These are phyloP conservation scores for Anneissia japonica DNA, from an alignment of 35 echinoderm and acorn worm genomes.

Conservation along the genomic window DNA sequence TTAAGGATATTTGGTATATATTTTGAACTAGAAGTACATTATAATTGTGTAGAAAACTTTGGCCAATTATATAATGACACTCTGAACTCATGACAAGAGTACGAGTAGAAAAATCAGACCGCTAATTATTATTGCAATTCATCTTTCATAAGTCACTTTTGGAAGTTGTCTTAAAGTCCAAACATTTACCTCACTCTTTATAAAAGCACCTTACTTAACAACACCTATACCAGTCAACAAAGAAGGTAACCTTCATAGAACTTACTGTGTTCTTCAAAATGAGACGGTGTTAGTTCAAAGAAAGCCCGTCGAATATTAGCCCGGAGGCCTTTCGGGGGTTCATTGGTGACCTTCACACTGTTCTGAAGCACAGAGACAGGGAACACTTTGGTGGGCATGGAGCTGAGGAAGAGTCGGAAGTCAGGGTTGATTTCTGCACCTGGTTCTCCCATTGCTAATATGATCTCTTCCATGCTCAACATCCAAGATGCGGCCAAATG, in stretches of 20 bases:
- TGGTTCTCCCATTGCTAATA: conserved; percentile 76
- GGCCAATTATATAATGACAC: too few species aligned
- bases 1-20: too few species aligned
- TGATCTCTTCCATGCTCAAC: conserved; percentile 95
- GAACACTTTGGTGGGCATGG: conserved; percentile 91
- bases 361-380: conserved; percentile 96
- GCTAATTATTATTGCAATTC: too few species aligned
- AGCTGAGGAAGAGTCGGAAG: conserved; percentile 96
- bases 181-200: too few species aligned
- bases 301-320: conserved; percentile 86
- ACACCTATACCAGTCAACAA: too few species aligned
- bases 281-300: conserved; percentile 65
- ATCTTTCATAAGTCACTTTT: too few species aligned
- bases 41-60: too few species aligned
- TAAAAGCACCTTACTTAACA: too few species aligned
- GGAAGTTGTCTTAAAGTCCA: too few species aligned
- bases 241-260: background rate
- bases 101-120: too few species aligned
- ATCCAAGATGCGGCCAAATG: conserved; percentile 98
- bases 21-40: too few species aligned
- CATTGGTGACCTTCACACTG: conserved; percentile 99
- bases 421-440: conserved; percentile 89
- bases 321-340: conserved; percentile 90
- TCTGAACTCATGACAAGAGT: too few species aligned
- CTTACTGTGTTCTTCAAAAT: conserved; percentile 98